phyloP scores from a whole-genome alignment of 1,140 invertebrate genomes.

The Euborellia annulipes region DNA sequence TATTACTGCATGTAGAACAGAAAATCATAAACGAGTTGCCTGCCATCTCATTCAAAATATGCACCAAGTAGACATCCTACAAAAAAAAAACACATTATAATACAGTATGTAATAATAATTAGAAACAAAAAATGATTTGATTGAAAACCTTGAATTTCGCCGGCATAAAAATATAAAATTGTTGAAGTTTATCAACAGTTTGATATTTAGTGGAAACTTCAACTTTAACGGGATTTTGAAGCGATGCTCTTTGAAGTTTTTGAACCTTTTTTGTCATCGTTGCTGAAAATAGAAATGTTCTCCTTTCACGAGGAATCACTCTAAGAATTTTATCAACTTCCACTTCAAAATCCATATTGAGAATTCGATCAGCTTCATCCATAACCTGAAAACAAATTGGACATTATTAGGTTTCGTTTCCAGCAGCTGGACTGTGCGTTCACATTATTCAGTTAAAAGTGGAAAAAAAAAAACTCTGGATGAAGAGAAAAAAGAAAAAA shows the following conservation, averaged over 20 bases:
- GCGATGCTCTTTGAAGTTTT: conserved; percentile 87
- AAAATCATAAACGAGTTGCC: conserved; percentile 98
- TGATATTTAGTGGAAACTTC: conserved; percentile 96
- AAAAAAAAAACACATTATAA: conserved; percentile 18
- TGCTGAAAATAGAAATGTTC: conserved; percentile 85
- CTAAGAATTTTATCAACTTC: conserved; percentile 93
- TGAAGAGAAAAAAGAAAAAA: no score
- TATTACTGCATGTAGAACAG: conserved; percentile 85
- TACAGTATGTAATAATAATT: conserved; percentile 4
- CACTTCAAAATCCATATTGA: conserved; percentile 93
- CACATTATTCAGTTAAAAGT: no score
- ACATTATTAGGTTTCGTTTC: no score
- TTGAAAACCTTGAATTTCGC: conserved; percentile 76
- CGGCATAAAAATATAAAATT: conserved; percentile 93
- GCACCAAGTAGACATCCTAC: conserved; percentile 89
- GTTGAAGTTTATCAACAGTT: conserved; percentile 90
- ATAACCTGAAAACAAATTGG: conserved; percentile 44
- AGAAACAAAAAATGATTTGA: conserved; percentile 2
- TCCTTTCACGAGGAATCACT: conserved; percentile 73
- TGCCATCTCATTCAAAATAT: conserved; percentile 87
- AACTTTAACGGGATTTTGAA: conserved; percentile 84
- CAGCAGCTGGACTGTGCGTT: no score
- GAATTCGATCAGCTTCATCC: conserved; percentile 90
- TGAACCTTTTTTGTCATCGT: conserved; percentile 98
- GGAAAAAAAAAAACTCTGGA: no score